Evolutionary conservation across 2,888 invertebrate species (phyloP).

Genomic region (Dascillus cervinus): DNA sequence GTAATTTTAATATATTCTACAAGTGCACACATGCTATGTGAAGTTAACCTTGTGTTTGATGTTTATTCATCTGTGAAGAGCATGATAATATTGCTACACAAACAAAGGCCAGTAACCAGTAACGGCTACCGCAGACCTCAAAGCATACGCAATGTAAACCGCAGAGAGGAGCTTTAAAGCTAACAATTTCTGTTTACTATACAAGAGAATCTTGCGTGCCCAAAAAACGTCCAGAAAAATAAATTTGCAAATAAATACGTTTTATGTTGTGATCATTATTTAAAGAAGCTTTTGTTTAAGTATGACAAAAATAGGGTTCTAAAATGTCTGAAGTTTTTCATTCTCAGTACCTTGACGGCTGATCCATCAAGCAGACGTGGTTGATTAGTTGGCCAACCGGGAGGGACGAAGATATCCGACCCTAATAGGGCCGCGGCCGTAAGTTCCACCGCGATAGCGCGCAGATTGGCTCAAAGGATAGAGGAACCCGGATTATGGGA

Average conservation of each 20-base stretch:
- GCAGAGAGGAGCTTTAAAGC: slow-evolving; percentile 15
- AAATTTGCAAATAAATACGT: too few relatives aligned
- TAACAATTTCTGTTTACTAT: slow-evolving; percentile 7
- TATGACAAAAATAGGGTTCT: slow-evolving; percentile 3
- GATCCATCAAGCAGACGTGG: slow-evolving; percentile 28
- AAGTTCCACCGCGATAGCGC: slow-evolving; percentile 19
- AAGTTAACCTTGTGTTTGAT: slow-evolving; percentile 10
- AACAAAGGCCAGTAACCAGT: slow-evolving; percentile 9
- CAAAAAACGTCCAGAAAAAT: slow-evolving; percentile 1
- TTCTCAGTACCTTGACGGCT: slow-evolving; percentile 16
- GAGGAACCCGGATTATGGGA: slow-evolving; percentile 17
- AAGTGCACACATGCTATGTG: not conserved
- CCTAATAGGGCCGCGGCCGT: slow-evolving; percentile 13
- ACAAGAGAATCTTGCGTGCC: too few relatives aligned
- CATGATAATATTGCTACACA: slow-evolving; percentile 11
- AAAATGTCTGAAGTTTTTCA: slow-evolving; percentile 10
- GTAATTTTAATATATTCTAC: not conserved
- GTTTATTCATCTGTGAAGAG: slow-evolving; percentile 12
- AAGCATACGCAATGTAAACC: slow-evolving; percentile 17
- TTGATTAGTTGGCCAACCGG: slow-evolving; percentile 24
- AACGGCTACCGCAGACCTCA: slow-evolving; percentile 16
- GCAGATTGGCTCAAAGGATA: slow-evolving; percentile 18
- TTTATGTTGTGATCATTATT: too few relatives aligned
- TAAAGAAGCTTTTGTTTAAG: not conserved
- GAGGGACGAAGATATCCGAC: slow-evolving; percentile 11